Evolutionary conservation across 1,140 invertebrate genomes (phyloP).

Genomic region (Macrosteles quadrilineatus): DNA sequence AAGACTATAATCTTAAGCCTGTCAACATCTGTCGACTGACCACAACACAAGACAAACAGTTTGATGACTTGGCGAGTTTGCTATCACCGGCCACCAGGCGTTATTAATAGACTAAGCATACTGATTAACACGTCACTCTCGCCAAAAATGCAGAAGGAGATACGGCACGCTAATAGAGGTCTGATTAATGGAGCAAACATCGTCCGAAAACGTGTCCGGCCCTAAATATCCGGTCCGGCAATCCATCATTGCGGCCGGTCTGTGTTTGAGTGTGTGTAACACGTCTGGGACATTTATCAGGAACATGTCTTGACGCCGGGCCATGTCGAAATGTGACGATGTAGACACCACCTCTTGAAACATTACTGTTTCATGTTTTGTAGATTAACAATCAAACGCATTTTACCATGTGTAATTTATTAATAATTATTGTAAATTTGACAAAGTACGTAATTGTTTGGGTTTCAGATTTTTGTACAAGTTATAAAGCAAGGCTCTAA

Average conservation of each 20-base stretch:
- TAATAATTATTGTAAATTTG: too few relatives aligned
- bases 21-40: too few relatives aligned
- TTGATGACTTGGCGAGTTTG: not conserved
- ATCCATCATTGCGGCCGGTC: not conserved
- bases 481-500: too few relatives aligned
- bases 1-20: too few relatives aligned
- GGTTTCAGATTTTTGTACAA: too few relatives aligned
- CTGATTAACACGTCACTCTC: not conserved
- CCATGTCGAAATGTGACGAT: not conserved
- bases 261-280: not conserved
- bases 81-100: not conserved
- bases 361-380: too few relatives aligned
- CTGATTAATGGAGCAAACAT: constrained; percentile 10
- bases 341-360: too few relatives aligned
- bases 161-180: not conserved
- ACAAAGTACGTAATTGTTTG: too few relatives aligned
- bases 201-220: not conserved
- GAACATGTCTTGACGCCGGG: not conserved
- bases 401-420: too few relatives aligned
- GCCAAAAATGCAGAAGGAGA: not conserved
- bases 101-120: constrained; percentile 11
- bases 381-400: too few relatives aligned
- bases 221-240: not conserved
- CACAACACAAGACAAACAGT: not conserved
- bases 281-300: not conserved